Conservation (phyloP, 2,797 vertebrate genomes). For the Alectoris magna region DNA sequence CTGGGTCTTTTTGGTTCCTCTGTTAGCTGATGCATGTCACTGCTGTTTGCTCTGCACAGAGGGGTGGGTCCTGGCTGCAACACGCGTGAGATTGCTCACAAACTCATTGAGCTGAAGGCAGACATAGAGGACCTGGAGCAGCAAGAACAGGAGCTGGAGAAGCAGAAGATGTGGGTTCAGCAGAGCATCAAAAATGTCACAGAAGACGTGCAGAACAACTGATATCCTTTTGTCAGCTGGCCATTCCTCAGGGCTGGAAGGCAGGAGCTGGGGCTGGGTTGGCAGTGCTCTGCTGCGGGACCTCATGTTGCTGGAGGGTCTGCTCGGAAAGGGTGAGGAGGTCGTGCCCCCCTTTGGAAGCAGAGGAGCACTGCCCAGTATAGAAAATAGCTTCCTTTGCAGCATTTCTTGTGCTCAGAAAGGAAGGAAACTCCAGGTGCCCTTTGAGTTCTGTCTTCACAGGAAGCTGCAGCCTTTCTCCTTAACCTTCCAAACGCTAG, state of each 20-base stretch:
- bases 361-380: neutral
- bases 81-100: conserved; percentile 97
- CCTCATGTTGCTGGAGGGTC: neutral
- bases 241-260: neutral
- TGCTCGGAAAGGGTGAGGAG: neutral
- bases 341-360: neutral
- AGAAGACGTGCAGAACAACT: conserved; percentile 95
- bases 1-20: neutral
- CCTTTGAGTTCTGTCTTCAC: neutral
- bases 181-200: conserved; percentile 99
- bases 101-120: conserved; percentile 95
- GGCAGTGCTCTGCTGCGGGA: neutral
- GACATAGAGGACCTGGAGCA: conserved; percentile 94
- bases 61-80: conserved; percentile 98
- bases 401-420: neutral
- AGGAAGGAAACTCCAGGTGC: neutral
- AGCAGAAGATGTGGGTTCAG: conserved; percentile 98
- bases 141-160: conserved; percentile 93
- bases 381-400: neutral
- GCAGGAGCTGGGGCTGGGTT: neutral
- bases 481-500: conserved; percentile 87
- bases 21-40: neutral
- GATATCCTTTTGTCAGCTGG: conserved; percentile 89
- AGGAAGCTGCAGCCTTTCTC: conserved; percentile 56
- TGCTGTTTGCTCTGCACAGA: conserved; percentile 71